Evolutionary conservation across 2,113 vertebrate genomes (phyloP).

Genomic region (Tragelaphus imberbis): DNA sequence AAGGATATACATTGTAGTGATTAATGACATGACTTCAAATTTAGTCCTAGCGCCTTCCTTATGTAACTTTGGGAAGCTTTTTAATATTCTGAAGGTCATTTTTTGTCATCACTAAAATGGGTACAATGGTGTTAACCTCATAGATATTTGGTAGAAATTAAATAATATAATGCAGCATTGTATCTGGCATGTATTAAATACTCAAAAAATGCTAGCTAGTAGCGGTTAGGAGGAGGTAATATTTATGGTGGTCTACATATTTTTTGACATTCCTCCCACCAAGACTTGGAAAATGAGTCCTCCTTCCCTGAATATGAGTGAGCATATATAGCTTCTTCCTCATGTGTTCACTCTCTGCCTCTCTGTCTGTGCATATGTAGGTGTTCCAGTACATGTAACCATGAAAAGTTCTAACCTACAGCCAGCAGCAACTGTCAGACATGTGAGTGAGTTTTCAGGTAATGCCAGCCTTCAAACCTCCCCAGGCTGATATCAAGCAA

Average conservation of each 20-base stretch:
- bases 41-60: neutral
- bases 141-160: neutral
- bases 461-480: neutral
- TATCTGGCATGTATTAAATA: neutral
- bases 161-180: neutral
- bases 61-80: neutral
- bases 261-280: neutral
- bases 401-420: neutral
- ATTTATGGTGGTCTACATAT: neutral
- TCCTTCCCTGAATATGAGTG: neutral
- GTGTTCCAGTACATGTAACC: neutral
- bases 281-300: neutral
- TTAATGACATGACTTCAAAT: neutral
- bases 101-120: slow-evolving; percentile 1
- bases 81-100: neutral
- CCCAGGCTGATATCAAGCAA: neutral
- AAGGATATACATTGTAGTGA: neutral
- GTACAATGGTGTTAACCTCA: neutral
- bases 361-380: neutral
- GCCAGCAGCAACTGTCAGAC: neutral
- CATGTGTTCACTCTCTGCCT: neutral
- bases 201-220: neutral
- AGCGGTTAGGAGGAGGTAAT: neutral
- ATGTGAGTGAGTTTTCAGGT: neutral
- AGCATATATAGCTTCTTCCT: neutral